A percentile compares a stretch with the other conserved stretches of the same genome.
These are phyloP conservation scores for Melanocharis versteri DNA, from an alignment of 2,113 vertebrate genomes.

Conservation along the genomic window DNA sequence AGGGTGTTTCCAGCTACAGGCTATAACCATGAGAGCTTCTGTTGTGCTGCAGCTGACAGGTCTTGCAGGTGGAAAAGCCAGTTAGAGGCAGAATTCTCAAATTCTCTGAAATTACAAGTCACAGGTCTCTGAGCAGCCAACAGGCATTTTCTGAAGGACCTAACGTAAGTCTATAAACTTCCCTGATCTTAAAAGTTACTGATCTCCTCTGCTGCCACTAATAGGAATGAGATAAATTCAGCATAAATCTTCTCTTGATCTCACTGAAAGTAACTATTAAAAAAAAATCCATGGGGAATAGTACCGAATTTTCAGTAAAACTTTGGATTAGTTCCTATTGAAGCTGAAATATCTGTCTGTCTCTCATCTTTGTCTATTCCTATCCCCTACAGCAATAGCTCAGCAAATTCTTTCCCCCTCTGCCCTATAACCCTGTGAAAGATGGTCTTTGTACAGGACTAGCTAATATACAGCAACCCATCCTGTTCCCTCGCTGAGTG, in stretches of 20 bases:
- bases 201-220: background rate
- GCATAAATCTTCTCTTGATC: background rate
- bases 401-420: slow-evolving; percentile 57
- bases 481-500: background rate
- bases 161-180: background rate
- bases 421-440: slow-evolving; percentile 36
- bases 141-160: background rate
- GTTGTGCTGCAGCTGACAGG: background rate
- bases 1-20: background rate
- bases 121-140: background rate
- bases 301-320: slow-evolving; percentile 24
- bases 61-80: background rate
- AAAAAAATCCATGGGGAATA: background rate
- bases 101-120: background rate
- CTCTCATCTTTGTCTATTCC: slow-evolving; percentile 52
- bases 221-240: background rate
- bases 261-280: background rate
- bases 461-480: background rate
- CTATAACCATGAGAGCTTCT: background rate
- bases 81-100: background rate
- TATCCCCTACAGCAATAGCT: slow-evolving; percentile 22
- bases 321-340: slow-evolving; percentile 51
- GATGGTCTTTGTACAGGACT: slow-evolving; percentile 18
- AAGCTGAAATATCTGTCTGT: slow-evolving; percentile 23
- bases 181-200: background rate